Evolutionary conservation across 1,140 invertebrate genomes (phyloP), one percentile per base, ranked within the genome.

Genomic region (Sogatella furcifera): DNA sequence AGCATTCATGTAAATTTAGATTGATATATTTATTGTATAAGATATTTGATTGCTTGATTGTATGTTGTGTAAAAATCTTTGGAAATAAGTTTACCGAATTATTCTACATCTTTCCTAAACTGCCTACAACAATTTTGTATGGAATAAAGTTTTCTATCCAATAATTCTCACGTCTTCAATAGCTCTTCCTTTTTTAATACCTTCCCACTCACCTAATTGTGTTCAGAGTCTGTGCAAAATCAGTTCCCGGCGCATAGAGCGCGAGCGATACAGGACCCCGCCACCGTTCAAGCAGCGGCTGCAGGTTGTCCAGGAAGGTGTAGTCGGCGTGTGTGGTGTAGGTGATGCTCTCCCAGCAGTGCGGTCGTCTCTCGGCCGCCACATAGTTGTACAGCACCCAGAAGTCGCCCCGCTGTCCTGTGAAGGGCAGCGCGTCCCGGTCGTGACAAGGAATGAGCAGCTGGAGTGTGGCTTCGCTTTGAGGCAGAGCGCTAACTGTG

Each of bases 241-340:
- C 84, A 6, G 74, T 74, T 14, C 84, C 84, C 34, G 85, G 85
- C 14, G 83, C 82, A 66, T 88, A 83, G 19, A 88, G 69, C 0
- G 83, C 81, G 14, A 88, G 71, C 42, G 84, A 86, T n/a, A 88
- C 73, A 5, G 85, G 85, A 1, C 84, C 86, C 55, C 76, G 71
- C 82, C 82, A 85, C 11, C 80, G 71, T 68, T 91, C 83, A 64
- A 92, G 74, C 65, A 95, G 74, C 38, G 89, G 89, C 69, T 86
- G 82, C 54, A 94, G 76, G 75, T 96, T 95, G 71, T 94, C 89
- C 65, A 95, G 79, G 75, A 93, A 94, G 55, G 91, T 92, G 70
- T 85, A 92, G 68, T 92, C 90, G 2, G 88, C 90, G 71, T 95
- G 92, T 9, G 92, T 95, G 0, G 92, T 94, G 69, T 94, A 93